Percentiles rank a stretch among this genome's conserved stretches.
phyloP scores from a whole-genome alignment of 2,113 vertebrate genomes.

The Boulengeromyrus knoepffleri region DNA sequence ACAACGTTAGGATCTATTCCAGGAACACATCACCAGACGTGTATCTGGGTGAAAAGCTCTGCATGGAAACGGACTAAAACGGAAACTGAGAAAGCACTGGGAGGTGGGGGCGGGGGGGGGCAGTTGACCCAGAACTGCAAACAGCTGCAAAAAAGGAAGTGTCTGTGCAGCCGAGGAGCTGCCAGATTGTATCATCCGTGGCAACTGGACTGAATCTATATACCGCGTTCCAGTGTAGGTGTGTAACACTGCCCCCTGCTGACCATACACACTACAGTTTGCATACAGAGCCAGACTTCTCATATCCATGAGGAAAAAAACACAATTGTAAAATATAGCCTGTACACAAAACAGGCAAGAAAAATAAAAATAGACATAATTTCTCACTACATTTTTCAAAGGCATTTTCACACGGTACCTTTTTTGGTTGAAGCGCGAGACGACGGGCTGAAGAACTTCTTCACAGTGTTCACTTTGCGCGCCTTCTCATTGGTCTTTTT shows the following conservation, averaged over 20 bases:
- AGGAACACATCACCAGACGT: background rate
- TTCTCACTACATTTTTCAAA: background rate
- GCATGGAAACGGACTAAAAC: background rate
- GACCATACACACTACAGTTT: background rate
- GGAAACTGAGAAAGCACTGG: background rate
- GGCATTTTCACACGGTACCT: constrained; percentile 54
- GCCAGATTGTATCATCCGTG: background rate
- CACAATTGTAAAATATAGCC: background rate
- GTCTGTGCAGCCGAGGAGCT: background rate
- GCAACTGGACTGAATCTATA: background rate
- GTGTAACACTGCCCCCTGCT: background rate
- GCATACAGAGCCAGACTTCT: background rate
- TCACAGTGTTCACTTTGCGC: constrained; percentile 83
- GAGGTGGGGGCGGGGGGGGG: background rate
- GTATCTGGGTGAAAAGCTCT: background rate
- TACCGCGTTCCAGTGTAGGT: background rate
- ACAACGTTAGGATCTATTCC: background rate
- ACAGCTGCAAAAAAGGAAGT: background rate
- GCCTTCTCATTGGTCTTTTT: constrained; percentile 88
- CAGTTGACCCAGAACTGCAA: background rate
- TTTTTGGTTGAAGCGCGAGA: constrained; percentile 76
- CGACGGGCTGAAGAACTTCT: constrained; percentile 89
- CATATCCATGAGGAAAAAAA: background rate
- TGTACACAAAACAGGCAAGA: background rate
- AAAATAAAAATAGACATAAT: background rate